Evolutionary conservation across 2,113 vertebrate species (phyloP).

Genomic region (Seriola rivoliana): DNA sequence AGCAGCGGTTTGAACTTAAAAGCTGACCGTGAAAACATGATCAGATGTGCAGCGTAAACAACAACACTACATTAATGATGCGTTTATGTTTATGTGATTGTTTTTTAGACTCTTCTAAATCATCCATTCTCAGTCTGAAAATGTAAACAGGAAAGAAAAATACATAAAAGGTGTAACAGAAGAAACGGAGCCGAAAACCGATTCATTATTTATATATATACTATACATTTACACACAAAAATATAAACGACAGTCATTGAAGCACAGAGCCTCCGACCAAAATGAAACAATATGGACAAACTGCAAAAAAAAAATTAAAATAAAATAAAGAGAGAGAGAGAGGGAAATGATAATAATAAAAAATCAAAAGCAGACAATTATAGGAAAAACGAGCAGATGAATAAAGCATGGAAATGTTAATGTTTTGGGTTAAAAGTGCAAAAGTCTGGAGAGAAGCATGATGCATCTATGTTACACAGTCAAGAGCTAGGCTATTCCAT

Average conservation of each 20-base stretch:
- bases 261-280: background rate
- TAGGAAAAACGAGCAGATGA: background rate
- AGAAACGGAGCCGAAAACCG: slow-evolving; percentile 6
- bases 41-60: background rate
- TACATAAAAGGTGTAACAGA: background rate
- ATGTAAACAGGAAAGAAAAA: background rate
- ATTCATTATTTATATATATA: slow-evolving; percentile 42
- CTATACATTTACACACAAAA: slow-evolving; percentile 41
- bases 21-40: background rate
- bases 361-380: background rate
- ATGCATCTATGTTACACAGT: slow-evolving; percentile 13
- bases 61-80: background rate
- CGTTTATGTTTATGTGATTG: background rate
- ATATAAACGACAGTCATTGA: slow-evolving; percentile 26
- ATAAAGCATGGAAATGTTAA: background rate
- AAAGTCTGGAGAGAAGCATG: slow-evolving; percentile 17
- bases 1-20: slow-evolving; percentile 3
- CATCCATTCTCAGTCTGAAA: background rate
- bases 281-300: slow-evolving; percentile 19
- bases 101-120: background rate
- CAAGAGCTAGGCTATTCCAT: background rate
- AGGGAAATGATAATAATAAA: background rate
- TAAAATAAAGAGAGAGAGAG: background rate
- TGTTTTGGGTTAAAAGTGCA: slow-evolving; percentile 45
- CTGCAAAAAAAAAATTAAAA: background rate